These are phyloP conservation scores for Corythornis cristatus DNA, from an alignment of 2,113 vertebrate genomes.

Conservation along the genomic window DNA sequence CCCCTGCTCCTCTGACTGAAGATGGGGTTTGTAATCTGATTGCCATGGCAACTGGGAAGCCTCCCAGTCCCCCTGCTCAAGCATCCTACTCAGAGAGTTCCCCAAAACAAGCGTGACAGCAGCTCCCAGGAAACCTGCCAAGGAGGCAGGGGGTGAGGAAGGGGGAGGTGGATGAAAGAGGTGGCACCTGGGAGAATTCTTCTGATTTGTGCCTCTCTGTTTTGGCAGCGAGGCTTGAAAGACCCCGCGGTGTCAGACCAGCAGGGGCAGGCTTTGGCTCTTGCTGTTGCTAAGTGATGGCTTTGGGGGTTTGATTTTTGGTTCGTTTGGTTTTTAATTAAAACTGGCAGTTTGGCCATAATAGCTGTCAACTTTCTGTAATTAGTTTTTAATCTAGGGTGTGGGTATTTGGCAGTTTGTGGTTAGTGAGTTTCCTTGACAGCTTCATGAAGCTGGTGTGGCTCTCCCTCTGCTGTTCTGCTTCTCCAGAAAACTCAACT, in stretches of 20 bases:
- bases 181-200: neutral
- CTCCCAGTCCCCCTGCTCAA: neutral
- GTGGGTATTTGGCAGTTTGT: neutral
- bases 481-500: neutral
- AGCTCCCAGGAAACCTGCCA: neutral
- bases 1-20: neutral
- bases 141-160: neutral
- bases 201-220: neutral
- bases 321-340: neutral
- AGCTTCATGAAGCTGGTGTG: neutral
- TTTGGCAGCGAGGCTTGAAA: neutral
- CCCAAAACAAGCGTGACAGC: neutral
- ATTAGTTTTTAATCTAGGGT: neutral
- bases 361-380: neutral
- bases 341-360: neutral
- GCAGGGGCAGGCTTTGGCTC: neutral
- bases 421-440: neutral
- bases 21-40: neutral
- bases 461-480: neutral
- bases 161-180: neutral
- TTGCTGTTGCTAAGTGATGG: neutral
- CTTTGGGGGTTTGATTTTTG: too few species aligned
- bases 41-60: neutral
- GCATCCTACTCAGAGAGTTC: neutral
- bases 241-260: neutral